Evolutionary conservation across 1,140 invertebrate genomes (phyloP), one percentile per base, ranked within the genome.

Genomic region (Drosophila repletoides): DNA sequence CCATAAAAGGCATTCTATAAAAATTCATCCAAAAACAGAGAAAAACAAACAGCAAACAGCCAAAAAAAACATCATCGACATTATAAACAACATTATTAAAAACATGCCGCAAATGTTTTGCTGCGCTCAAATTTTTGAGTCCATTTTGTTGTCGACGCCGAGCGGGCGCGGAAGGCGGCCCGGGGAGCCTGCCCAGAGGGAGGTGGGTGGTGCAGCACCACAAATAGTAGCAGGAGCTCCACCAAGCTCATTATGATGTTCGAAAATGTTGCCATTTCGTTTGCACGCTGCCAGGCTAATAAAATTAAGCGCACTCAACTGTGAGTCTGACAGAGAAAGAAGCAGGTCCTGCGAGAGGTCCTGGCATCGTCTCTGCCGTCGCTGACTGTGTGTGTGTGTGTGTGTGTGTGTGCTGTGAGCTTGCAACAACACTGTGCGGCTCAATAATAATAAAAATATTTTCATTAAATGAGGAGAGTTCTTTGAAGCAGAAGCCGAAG

Each of bases 71-170:
- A 79, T 73, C 24, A 83, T 80, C 75, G 46, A 87, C 80, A 86
- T 86, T 86, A 86, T 87, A 86, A 86, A 87, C 79, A 88, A 88
- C 86, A 88, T 88, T 88, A 88, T 81, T 88, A 88, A 88, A 88
- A 88, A 88, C 86, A 88, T 88, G 76, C 86, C 86, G 69, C 86
- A 88, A 88, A 88, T 88, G 86, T 79, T 88, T 80, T 77, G 65
- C 63, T 88, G 49, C 56, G 71, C 63, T 76, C 75, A 73, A 55
- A 87, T 87, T 87, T 87, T 76, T 87, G 84, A 88, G 84, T 88
- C 79, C 72, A 88, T 88, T 88, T 88, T 86, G 76, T 64, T 75
- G 59, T 49, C 60, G 53, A 22, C 60, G 14, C 15, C 21, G 29
- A 56, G 19, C 24, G 53, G 48, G 48, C 15, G 48, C 15, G 36